Evolutionary conservation across 2,797 vertebrate species (phyloP), one percentile per base, ranked within the genome.

Genomic region (Dendrocincla fuliginosa): DNA sequence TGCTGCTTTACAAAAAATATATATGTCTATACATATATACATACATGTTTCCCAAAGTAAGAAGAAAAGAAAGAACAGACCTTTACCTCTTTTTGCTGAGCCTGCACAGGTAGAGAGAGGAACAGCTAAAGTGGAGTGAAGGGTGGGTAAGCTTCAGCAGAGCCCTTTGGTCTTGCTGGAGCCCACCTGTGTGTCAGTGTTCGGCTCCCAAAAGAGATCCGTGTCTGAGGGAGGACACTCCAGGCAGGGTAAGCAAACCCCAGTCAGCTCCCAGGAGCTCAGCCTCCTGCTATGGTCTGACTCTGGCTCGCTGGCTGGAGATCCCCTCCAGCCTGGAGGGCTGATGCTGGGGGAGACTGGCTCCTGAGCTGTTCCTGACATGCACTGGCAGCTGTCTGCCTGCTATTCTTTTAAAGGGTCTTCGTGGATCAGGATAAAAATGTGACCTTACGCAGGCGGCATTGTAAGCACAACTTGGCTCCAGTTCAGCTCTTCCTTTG

Each of bases 401-500:
- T 92, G 87, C 86, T 77, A 82, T 91, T 95, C 93, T 94, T 96
- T 93, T 96, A 94, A 95, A 92, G 96, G 97, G 92, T 86, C 96
- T 91, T 76, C 87, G 10, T 94, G 92, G 70, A 97, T 96, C 83
- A 93, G 95, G 96, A 94, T 96, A 95, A 96, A 98, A 97, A 98
- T 98, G 97, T 95, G 97, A 94, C 96, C 98, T 98, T 97, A 97
- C 95, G 95, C 95, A 94, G 95, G 95, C 97, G 78, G 97, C 97
- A 98, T 83, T 93, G 97, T 98, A 95, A 98, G 98, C 97, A 93
- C 87, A 95, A 94, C 94, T 97, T 97, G 98, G 98, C 98, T 98
- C 98, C 87, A 87, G 93, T 95, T 96, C 96, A 97, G 87, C 87
- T 97, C 94, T 97, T 97, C 96, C 96, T 96, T 84, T 96, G 95